A percentile compares a stretch with the other conserved stretches of the same genome.
Evolutionary conservation across 2,888 invertebrate species (phyloP).

Genomic region (Oligia strigilis): DNA sequence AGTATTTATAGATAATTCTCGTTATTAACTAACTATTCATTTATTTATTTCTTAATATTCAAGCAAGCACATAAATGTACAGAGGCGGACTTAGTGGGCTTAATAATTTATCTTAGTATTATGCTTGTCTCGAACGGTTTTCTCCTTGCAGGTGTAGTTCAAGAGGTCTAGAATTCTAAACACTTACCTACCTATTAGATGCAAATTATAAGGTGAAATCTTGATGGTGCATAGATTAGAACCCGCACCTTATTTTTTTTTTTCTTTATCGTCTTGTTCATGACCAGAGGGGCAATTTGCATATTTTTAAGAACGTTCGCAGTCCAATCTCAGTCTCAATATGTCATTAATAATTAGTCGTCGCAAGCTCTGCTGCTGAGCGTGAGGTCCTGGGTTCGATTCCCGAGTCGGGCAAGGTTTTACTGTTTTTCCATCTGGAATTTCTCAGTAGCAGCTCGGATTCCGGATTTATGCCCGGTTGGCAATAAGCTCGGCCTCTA

Average conservation of each 20-base stretch:
- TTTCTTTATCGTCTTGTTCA: not conserved
- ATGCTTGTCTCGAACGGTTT: conserved; percentile 5
- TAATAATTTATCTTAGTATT: not conserved
- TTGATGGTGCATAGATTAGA: not conserved
- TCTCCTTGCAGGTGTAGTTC: conserved; percentile 17
- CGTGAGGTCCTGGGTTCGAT: too few relatives aligned
- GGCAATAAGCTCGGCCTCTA: too few relatives aligned
- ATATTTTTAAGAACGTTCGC: not conserved
- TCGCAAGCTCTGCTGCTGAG: too few relatives aligned
- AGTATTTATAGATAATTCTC: conserved; percentile 14
- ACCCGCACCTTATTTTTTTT: not conserved
- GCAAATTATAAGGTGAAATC: conserved; percentile 15
- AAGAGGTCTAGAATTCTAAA: conserved; percentile 5
- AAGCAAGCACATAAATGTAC: too few relatives aligned
- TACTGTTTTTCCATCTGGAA: too few relatives aligned
- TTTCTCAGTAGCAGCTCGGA: too few relatives aligned
- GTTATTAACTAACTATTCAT: not conserved
- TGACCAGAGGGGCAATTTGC: not conserved
- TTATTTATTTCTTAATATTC: too few relatives aligned
- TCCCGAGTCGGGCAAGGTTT: too few relatives aligned
- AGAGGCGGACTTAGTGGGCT: too few relatives aligned
- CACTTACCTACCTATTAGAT: not conserved
- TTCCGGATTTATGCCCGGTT: too few relatives aligned
- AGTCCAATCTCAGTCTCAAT: not conserved
- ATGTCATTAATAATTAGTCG: too few relatives aligned